phyloP scores from a whole-genome alignment of 2,113 vertebrate species.

The Bungarus multicinctus region DNA sequence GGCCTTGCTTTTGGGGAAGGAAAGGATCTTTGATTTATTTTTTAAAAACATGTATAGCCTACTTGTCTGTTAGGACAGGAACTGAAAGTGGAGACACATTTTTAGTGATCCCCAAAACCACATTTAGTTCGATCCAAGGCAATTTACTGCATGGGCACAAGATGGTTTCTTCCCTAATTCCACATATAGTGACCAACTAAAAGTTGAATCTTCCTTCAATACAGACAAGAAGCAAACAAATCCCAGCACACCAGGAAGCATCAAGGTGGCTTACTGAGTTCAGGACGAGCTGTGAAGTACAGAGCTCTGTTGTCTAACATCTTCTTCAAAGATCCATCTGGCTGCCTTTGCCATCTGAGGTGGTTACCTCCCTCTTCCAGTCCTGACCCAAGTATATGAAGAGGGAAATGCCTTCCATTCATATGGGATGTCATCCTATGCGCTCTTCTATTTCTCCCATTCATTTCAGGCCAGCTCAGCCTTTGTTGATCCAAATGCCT shows the following conservation, averaged over 20 bases:
- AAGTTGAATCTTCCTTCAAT: not conserved
- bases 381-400: not conserved
- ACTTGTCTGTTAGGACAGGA: not conserved
- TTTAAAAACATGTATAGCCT: not conserved
- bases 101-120: not conserved
- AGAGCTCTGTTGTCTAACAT: not conserved
- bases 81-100: not conserved
- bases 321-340: not conserved
- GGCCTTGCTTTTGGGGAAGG: not conserved
- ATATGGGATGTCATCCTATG: not conserved
- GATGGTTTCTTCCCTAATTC: not conserved
- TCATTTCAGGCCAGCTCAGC: not conserved
- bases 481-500: not conserved
- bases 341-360: not conserved
- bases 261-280: not conserved
- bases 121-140: not conserved
- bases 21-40: not conserved
- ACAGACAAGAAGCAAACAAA: not conserved
- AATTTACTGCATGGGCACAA: not conserved
- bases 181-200: not conserved
- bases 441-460: not conserved
- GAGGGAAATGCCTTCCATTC: not conserved
- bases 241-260: not conserved
- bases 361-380: not conserved
- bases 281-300: not conserved